A percentile compares a stretch with the other conserved stretches of the same genome.
These are phyloP conservation scores for Morus bassanus DNA, from an alignment of 2,797 vertebrate genomes.

Conservation along the genomic window DNA sequence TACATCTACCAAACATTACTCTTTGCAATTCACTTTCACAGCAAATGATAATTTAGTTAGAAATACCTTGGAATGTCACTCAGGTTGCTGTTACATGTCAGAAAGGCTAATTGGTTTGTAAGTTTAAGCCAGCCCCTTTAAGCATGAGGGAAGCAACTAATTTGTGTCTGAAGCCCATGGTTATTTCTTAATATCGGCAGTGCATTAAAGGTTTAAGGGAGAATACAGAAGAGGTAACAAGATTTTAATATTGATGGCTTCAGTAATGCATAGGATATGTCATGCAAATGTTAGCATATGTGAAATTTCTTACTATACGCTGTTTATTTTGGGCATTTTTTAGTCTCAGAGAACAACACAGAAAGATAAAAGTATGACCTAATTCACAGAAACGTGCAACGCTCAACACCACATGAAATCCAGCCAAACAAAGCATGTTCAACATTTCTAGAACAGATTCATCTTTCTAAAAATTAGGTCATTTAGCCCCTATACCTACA, in stretches of 20 bases:
- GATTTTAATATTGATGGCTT: background rate
- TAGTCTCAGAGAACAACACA: background rate
- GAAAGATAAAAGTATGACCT: slow-evolving; percentile 9
- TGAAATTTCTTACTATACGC: background rate
- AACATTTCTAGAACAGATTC: slow-evolving; percentile 18
- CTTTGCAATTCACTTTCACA: background rate
- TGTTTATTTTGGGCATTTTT: background rate
- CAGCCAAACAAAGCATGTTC: background rate
- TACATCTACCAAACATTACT: background rate
- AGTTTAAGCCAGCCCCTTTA: background rate
- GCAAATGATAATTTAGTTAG: background rate
- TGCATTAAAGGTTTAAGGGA: background rate
- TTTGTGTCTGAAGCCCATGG: background rate
- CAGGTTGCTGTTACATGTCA: background rate
- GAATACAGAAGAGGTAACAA: background rate
- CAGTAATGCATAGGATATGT: background rate
- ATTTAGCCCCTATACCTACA: background rate
- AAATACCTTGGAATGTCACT: background rate
- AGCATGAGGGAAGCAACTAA: background rate
- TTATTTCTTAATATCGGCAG: background rate
- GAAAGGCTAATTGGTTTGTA: background rate
- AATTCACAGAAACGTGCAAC: background rate
- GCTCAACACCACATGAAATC: background rate
- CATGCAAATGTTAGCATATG: background rate
- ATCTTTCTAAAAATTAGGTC: slow-evolving; percentile 23